Base-by-base conservation (phyloP, 2,113 vertebrate species). In the Acrocephalus arundinaceus region DNA sequence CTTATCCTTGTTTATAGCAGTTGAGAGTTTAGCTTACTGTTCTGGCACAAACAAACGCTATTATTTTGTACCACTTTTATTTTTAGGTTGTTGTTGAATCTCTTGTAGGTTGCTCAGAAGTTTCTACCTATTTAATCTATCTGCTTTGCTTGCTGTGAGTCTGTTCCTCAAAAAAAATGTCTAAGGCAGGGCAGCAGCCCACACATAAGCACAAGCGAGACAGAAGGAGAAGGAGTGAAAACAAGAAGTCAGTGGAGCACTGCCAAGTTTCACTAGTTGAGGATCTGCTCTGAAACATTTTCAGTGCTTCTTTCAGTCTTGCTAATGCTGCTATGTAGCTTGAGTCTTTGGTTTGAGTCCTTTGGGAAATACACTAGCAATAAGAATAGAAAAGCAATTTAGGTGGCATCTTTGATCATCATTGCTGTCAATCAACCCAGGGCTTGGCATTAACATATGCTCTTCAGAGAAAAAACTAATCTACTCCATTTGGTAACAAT, bases 201-300 rank as follows among this genome's bases (percentile, higher is more conserved):
- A 94, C 94, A 96, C 90, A 93, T 89, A 94, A 94, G 95, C 93
- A 96, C 76, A 96, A 97, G 88, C 73, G 76, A 97, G 92, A 96
- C 91, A 96, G 96, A 96, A 97, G 93, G 91, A 95, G 93, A 95
- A 96, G 90, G 92, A 94, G 90, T 88, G 96, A 96, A 94, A 96
- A 97, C 93, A 96, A 92, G 96, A 94, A 97, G 96, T 94, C 88
- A 92, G 89, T 93, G 95, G 94, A 95, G 83, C 76, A 58, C 58
- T 90, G 95, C 93, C 96, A 97, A 77, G 84, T 94, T 97, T 96
- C 79, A 87, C 83, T 90, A 94, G 85, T 86, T 96, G 88, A 90
- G 70, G 92, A 96, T 95, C 92, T 96, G 96, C 85, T 94, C 94
- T 65, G 93, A 92, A 97, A 92, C 86, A 85, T 93, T 96, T 96